Evolutionary conservation across 2,113 vertebrate genomes (phyloP), one percentile per base, ranked within the genome.

Genomic region (Actenoides hombroni): DNA sequence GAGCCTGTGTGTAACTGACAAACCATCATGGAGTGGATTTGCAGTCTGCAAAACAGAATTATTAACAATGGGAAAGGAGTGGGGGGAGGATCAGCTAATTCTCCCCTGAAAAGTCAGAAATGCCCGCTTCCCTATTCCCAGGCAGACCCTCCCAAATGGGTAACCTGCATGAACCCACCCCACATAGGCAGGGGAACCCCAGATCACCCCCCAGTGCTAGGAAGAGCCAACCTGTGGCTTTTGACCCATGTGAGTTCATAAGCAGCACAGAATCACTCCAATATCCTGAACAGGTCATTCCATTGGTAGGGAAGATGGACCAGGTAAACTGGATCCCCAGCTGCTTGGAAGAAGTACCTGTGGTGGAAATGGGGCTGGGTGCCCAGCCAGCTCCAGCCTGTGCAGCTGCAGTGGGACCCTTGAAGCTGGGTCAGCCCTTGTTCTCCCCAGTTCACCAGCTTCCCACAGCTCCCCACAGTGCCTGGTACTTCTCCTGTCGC

Each of bases 231-330:
- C 25, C 56, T 0, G 0, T 3, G 35, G 44, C 42, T 60, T 49
- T 5, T 46, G 56, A 28, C 13, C n/a, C 2, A 0, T 1, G 11
- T 24, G 67, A 57, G 29, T 73, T 59, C 9, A 7, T 5, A 4
- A 73, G 59, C 68, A 12, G 24, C 1, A 0, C n/a, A 15, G 29
- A 44, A 18, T 3, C 17, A 33, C 44, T 20, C 63, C 37, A 12
- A 10, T 0, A 4, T 6, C 60, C 83, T 8, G 26, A 31, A 6
- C 26, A 33, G 3, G 0, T 12, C 51, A 3, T 0, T 9, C 3
- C 1, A 4, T 28, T 11, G n/a, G 11, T 1, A 8, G 19, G 54
- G 39, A 48, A 60, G 63, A 33, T 1, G 1, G 23, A 25, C 2
- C 33, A 19, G 35, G 60, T 13, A 44, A 20, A 23, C 48, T 4